These are phyloP conservation scores for Timema podura DNA, from an alignment of 2,888 invertebrate species.

Conservation along the genomic window DNA sequence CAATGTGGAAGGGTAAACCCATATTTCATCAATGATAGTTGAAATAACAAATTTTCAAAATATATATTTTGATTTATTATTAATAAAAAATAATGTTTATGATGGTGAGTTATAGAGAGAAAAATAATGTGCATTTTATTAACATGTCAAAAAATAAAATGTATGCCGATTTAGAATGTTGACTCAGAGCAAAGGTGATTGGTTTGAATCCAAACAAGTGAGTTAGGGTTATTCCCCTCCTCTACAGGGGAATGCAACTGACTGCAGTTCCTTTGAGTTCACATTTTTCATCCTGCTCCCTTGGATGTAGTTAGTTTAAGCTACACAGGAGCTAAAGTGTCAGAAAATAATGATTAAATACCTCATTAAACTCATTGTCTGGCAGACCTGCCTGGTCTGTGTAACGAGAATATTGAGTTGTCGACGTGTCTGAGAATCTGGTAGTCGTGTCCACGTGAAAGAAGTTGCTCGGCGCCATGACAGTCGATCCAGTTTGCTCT, in stretches of 20 bases:
- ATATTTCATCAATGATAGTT: no score
- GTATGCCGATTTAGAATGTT: no score
- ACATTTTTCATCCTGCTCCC: not conserved
- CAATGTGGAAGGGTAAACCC: no score
- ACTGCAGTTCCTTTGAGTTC: not conserved
- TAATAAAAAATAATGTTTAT: no score
- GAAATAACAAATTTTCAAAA: no score
- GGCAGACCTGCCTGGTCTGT: slow-evolving; percentile 69
- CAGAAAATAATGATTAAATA: slow-evolving; percentile 38
- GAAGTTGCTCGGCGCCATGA: slow-evolving; percentile 69
- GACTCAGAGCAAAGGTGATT: not conserved
- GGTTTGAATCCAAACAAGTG: not conserved
- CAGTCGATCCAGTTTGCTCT: slow-evolving; percentile 68
- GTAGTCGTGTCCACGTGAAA: slow-evolving; percentile 64
- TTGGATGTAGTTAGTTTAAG: not conserved
- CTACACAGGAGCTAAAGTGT: not conserved
- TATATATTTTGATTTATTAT: no score
- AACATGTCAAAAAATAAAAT: no score
- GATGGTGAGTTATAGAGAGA: no score
- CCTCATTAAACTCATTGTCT: slow-evolving; percentile 70
- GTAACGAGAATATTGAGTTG: slow-evolving; percentile 68
- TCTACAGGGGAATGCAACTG: not conserved
- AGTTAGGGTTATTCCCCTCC: not conserved
- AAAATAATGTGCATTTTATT: no score
- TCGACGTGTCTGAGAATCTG: slow-evolving; percentile 61